A percentile compares a stretch with the other conserved stretches of the same genome.
Conservation (phyloP, 2,113 vertebrate genomes). For the Peucedramus taeniatus region DNA sequence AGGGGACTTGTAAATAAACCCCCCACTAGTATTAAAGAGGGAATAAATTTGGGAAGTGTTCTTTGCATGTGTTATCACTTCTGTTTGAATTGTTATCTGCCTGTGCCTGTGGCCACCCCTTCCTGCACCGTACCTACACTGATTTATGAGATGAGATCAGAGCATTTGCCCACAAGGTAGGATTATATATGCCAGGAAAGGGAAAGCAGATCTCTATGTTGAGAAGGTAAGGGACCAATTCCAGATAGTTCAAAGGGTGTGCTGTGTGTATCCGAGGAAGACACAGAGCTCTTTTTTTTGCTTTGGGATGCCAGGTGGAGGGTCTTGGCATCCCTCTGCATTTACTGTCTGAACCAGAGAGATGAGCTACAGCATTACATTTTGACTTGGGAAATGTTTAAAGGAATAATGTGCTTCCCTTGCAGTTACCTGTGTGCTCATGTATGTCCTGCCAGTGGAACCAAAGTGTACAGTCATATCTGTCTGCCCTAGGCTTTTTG, state of each 20-base stretch:
- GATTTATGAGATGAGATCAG: slow-evolving; percentile 54
- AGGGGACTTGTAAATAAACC: slow-evolving; percentile 34
- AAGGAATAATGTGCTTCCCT: not conserved
- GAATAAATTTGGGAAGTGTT: slow-evolving; percentile 48
- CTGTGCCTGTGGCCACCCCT: slow-evolving; percentile 37
- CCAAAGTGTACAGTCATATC: not conserved
- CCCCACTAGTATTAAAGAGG: not conserved
- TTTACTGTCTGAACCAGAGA: not conserved
- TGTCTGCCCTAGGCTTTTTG: not conserved
- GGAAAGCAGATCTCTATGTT: not conserved
- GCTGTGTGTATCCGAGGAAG: not conserved
- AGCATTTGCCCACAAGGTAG: slow-evolving; percentile 39
- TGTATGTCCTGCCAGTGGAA: not conserved
- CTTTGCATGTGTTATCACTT: slow-evolving; percentile 37
- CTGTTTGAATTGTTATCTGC: slow-evolving; percentile 43
- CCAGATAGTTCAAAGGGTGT: slow-evolving; percentile 26
- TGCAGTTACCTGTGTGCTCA: not conserved
- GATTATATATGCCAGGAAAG: slow-evolving; percentile 35
- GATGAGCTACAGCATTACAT: not conserved
- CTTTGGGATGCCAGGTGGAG: not conserved
- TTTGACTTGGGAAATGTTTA: not conserved
- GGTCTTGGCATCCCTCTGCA: not conserved
- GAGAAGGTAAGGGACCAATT: not conserved
- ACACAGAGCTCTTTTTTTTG: not conserved
- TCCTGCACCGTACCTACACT: not conserved